A percentile compares a stretch with the other conserved stretches of the same genome.
These are phyloP conservation scores for Nymphicus hollandicus DNA, from an alignment of 2,113 vertebrate species.

Conservation along the genomic window DNA sequence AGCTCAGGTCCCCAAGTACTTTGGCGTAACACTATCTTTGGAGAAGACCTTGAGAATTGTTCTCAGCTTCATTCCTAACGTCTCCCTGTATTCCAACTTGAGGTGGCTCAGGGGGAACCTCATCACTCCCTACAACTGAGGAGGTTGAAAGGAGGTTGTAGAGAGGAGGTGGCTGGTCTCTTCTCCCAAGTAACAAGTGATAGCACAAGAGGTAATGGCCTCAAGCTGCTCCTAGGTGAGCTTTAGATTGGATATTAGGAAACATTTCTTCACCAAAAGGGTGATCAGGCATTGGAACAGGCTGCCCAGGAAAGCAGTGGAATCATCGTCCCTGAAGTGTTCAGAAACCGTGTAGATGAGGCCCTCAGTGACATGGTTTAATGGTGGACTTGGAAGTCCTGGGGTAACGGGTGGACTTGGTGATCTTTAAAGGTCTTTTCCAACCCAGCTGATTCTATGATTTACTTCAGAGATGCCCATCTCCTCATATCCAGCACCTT, in stretches of 20 bases:
- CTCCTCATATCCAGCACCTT: neutral
- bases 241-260: neutral
- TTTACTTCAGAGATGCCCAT: neutral
- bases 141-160: neutral
- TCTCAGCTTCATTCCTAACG: neutral
- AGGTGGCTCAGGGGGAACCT: neutral
- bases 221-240: neutral
- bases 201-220: neutral
- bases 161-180: neutral
- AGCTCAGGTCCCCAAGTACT: neutral
- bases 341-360: neutral
- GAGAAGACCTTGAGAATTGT: neutral
- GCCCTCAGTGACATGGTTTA: neutral
- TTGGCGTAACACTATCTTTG: neutral
- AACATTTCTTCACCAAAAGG: neutral
- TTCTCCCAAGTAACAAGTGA: neutral
- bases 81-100: rapidly evolving
- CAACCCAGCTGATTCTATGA: neutral
- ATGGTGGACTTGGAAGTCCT: neutral
- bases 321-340: neutral
- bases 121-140: neutral
- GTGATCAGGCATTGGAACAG: neutral
- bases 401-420: neutral
- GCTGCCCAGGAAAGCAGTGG: neutral
- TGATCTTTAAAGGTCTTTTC: neutral